A percentile compares a stretch with the other conserved stretches of the same genome.
phyloP scores from a whole-genome alignment of 2,797 vertebrate species.

The Halcyon smyrnensis region DNA sequence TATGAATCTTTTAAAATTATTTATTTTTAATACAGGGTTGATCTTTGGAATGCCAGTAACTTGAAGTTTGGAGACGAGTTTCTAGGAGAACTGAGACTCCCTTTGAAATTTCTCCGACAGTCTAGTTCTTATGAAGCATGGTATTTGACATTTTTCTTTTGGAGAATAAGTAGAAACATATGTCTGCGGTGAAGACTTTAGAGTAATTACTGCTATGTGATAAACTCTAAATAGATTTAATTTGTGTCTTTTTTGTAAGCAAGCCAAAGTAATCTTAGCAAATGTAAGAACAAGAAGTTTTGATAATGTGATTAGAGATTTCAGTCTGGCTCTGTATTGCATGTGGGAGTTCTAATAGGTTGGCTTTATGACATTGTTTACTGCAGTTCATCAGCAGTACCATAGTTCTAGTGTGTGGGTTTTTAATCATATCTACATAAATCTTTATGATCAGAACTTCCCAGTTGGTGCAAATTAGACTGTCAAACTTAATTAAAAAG shows the following conservation, averaged over 20 bases:
- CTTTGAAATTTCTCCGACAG: slow-evolving; percentile 89
- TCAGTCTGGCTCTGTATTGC: neutral
- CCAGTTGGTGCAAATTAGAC: neutral
- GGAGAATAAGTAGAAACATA: slow-evolving; percentile 41
- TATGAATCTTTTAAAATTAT: neutral
- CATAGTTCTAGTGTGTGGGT: neutral
- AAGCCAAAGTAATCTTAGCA: slow-evolving; percentile 54
- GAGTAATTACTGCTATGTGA: slow-evolving; percentile 45
- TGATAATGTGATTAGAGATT: slow-evolving; percentile 22
- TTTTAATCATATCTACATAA: neutral
- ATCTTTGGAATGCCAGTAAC: slow-evolving; percentile 98
- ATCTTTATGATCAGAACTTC: slow-evolving; percentile 4
- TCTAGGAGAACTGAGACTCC: slow-evolving; percentile 92
- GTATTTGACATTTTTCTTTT: slow-evolving; percentile 77
- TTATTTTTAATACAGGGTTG: slow-evolving; percentile 84
- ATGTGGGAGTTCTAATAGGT: slow-evolving; percentile 8
- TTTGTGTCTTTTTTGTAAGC: slow-evolving; percentile 35
- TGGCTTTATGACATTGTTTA: slow-evolving; percentile 22
- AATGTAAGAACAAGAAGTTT: slow-evolving; percentile 45
- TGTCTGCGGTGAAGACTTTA: slow-evolving; percentile 7
- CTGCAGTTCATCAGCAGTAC: neutral
- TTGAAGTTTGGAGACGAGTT: slow-evolving; percentile 98
- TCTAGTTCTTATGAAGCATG: slow-evolving; percentile 92
- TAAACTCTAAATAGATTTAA: slow-evolving; percentile 55
- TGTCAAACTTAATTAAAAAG: neutral